Evolutionary conservation across 2,888 invertebrate species (phyloP), one percentile per base, ranked within the genome.

Genomic region (Prostheceraeus crozeri): DNA sequence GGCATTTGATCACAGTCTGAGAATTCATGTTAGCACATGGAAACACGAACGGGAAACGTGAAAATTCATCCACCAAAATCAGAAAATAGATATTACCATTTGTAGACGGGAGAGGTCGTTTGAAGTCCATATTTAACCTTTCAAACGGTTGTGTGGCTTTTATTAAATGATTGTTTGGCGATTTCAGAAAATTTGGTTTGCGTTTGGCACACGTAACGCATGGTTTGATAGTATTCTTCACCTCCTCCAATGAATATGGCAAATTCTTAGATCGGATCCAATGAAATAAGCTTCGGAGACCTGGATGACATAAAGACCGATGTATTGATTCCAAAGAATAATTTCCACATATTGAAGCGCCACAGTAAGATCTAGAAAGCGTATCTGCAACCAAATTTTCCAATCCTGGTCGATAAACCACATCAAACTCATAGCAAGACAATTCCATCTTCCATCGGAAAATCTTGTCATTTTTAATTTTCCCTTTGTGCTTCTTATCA

Each of bases 31-130:
- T 61, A 8, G 53, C 10, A 31, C 66, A 63, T 28, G 66, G 35
- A n/a, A 63, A 59, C 1, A 64, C 63, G 61, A 67, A 67, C 1
- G 65, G 63, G 55, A 63, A 66, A 48, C 63, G 46, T 1, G 65
- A 65, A 31, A 40, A 67, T 28, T 66, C 66, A 54, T 67, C 66
- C 1, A 66, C 57, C n/a, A 66, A 46, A 3, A 57, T 62, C 8
- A 65, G 59, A 10, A 65, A 16, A 21, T 62, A 66, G 8, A 27
- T 61, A 35, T 66, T 65, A 25, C 35, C 48, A 1, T 64, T 53
- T 6, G 28, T 14, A 19, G 64, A 63, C 6, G 65, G 61, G 6
- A 66, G 31, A 16, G 63, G 64, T 1, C 64, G 66, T 45, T 66
- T 66, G 45, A 66, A 66, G 23, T 67, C 60, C 4, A 65, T n/a